Base-by-base conservation (phyloP, 2,113 vertebrate species). In the Scartelaos histophorus region DNA sequence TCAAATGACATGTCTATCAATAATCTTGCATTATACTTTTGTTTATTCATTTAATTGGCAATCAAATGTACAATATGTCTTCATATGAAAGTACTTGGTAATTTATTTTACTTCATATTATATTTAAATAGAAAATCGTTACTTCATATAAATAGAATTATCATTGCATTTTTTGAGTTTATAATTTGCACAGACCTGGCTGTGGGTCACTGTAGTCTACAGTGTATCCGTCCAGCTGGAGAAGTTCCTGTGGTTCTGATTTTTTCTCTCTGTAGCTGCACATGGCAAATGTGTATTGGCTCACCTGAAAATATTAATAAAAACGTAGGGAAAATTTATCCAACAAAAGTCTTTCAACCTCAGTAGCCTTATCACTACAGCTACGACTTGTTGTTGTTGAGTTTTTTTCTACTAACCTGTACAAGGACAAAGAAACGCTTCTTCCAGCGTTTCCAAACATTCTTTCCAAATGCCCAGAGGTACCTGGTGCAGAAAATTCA, bases 361-460 rank as follows among this genome's bases (percentile, higher is more conserved):
- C 25, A 46, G 22, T 13, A 43, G 54, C 65, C 72, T 47, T 5
- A 3, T 72, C 17, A 17, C 66, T 47, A 38, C 29, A 16, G 25
- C 65, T 62, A 53, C 22, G 16, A 69, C 43, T 58, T 29, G n/a
- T 7, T 53, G 35, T 67, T 29, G 29, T 4, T 29, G 29, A 2
- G 2, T 29, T 61, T 13, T 3, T 0, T 10, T 46, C 15, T 38
- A 68, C 87, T 91, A 93, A 99, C 98, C 96, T 99, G 98, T 47
- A 99, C 98, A 73, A 99, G 92, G 73, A 99, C 98, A 93, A 99
- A 99, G 93, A 98, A 99, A 22, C 98, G 94, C 88, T 99, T 99
- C 94, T 99, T 99, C 98, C 98, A 99, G 84, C 97, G 97, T 86
- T 99, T 99, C 98, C 98, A 99, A 58, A 99, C 97, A 79, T 99